A percentile compares a stretch with the other conserved stretches of the same genome.
These are phyloP conservation scores for Limnephilus marmoratus DNA, from an alignment of 2,888 invertebrate genomes.

Conservation along the genomic window DNA sequence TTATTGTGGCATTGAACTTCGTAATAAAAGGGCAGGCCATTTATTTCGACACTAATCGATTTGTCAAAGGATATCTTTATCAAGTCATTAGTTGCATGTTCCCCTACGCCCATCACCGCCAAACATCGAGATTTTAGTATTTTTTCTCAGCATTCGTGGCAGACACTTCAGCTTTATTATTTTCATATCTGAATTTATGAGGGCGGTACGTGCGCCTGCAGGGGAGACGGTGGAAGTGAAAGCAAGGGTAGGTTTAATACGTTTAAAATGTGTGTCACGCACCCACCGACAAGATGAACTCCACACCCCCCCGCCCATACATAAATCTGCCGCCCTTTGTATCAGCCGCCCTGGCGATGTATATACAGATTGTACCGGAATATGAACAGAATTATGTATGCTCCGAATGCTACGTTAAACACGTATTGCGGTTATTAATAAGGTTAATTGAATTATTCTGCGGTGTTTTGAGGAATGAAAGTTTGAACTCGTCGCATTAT, in stretches of 20 bases:
- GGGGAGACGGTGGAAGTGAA: constrained; percentile 38
- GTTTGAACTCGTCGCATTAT: constrained; percentile 4
- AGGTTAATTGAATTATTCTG: constrained; percentile 23
- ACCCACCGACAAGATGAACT: constrained; percentile 59
- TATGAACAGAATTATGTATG: not conserved
- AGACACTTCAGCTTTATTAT: constrained; percentile 63
- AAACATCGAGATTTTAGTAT: not conserved
- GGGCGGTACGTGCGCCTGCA: constrained; percentile 56
- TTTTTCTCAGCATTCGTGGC: constrained; percentile 53
- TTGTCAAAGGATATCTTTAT: not conserved
- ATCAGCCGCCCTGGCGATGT: constrained; percentile 30
- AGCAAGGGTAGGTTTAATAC: constrained; percentile 51
- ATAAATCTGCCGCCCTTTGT: constrained; percentile 52
- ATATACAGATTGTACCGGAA: not conserved
- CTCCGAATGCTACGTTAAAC: constrained; percentile 15
- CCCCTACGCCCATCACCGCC: not conserved
- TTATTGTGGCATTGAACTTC: not conserved
- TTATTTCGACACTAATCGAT: not conserved
- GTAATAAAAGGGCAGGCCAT: not conserved
- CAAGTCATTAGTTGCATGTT: constrained; percentile 20
- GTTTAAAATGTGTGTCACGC: constrained; percentile 62
- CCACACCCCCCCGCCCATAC: constrained; percentile 32
- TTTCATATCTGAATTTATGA: constrained; percentile 64
- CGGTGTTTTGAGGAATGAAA: constrained; percentile 17
- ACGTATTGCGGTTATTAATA: constrained; percentile 28